Percentiles rank a stretch among this genome's conserved stretches.
Evolutionary conservation across 1,140 invertebrate genomes (phyloP).

Genomic region (Globodera rostochiensis): DNA sequence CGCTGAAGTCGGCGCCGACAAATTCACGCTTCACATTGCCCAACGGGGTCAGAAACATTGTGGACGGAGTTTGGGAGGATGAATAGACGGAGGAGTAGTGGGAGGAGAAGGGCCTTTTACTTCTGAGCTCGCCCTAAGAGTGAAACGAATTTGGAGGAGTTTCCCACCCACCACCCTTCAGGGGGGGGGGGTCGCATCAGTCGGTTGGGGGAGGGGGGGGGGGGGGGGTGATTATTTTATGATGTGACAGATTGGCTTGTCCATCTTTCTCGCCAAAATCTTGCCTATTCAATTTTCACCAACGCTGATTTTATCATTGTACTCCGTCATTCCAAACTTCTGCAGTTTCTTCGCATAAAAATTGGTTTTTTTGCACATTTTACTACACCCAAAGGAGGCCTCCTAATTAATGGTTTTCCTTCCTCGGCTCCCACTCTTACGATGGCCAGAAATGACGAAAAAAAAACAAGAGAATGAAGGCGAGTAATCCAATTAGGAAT

Average conservation of each 20-base stretch:
- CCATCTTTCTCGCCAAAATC: background rate
- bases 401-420: background rate
- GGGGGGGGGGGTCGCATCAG: background rate
- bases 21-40: background rate
- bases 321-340: no score
- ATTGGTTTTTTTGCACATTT: background rate
- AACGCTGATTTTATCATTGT: background rate
- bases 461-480: background rate
- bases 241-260: background rate
- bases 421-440: background rate
- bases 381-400: background rate
- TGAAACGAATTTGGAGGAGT: background rate
- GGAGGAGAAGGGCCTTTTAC: background rate
- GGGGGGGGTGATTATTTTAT: background rate
- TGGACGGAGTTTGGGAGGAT: background rate
- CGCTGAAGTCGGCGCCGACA: background rate
- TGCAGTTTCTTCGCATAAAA: background rate
- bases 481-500: background rate
- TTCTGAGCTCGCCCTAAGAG: background rate
- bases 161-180: background rate
- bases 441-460: background rate
- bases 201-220: background rate
- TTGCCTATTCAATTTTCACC: background rate
- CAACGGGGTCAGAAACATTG: constrained; percentile 5
- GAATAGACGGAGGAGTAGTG: background rate